Percentiles rank a stretch among this genome's conserved stretches.
phyloP scores from a whole-genome alignment of 2,113 vertebrate species.

The Nanger granti region DNA sequence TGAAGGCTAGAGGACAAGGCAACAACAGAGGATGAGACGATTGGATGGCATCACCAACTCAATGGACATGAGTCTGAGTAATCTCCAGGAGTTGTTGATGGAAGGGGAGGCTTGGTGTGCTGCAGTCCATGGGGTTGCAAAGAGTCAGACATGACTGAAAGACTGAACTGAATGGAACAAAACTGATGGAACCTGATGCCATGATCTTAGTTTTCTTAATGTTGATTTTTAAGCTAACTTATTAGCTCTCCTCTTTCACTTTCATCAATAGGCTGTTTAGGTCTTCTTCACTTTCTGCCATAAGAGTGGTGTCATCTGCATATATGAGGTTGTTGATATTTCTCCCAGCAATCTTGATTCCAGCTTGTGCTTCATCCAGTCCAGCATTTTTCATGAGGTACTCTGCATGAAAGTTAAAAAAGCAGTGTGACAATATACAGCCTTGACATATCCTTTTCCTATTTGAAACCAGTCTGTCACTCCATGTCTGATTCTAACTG shows the following conservation, averaged over 20 bases:
- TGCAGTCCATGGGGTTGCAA: not conserved
- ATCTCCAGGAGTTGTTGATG: not conserved
- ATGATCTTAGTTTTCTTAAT: not conserved
- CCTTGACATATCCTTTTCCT: not conserved
- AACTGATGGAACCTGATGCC: not conserved
- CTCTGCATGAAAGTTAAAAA: not conserved
- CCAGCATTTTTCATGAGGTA: not conserved
- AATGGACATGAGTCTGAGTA: not conserved
- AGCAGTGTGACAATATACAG: not conserved
- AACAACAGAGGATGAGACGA: not conserved
- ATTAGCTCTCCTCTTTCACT: not conserved
- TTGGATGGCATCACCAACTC: not conserved
- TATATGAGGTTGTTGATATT: not conserved
- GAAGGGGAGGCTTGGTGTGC: accelerated
- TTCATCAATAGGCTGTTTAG: not conserved
- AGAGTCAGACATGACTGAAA: accelerated
- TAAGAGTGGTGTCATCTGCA: not conserved
- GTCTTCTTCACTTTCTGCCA: not conserved
- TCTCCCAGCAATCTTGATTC: not conserved
- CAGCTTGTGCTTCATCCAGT: not conserved
- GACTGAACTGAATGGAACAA: not conserved
- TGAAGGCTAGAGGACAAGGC: accelerated
- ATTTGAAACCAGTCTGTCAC: not conserved
- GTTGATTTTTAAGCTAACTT: not conserved
- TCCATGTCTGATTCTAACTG: not conserved